Evolutionary conservation across 2,797 vertebrate species (phyloP).

Genomic region (Crenichthys baileyi): DNA sequence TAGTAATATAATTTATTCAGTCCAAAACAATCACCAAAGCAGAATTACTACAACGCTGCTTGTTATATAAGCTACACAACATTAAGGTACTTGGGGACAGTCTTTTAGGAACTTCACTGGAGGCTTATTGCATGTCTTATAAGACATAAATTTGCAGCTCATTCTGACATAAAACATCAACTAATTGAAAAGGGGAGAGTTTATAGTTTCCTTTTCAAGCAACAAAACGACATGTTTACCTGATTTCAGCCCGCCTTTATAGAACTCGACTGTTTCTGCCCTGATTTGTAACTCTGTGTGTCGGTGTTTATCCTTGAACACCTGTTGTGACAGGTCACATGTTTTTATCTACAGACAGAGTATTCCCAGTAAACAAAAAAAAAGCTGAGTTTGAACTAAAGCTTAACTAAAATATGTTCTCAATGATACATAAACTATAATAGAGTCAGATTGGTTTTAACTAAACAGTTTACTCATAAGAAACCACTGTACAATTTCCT

Average conservation of each 20-base stretch:
- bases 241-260: neutral
- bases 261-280: neutral
- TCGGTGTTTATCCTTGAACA: neutral
- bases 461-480: slow-evolving; percentile 57
- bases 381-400: too few relatives aligned
- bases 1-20: neutral
- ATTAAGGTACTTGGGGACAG: neutral
- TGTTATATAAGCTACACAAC: neutral
- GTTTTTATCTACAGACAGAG: too few relatives aligned
- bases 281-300: neutral
- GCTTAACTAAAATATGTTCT: too few relatives aligned
- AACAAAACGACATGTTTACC: neutral
- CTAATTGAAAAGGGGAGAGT: neutral
- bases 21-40: neutral
- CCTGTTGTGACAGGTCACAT: too few relatives aligned
- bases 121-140: neutral
- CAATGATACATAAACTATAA: too few relatives aligned
- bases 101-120: neutral
- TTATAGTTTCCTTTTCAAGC: neutral
- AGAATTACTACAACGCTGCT: neutral
- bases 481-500: slow-evolving; percentile 40
- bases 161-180: neutral
- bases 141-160: neutral
- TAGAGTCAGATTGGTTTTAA: slow-evolving; percentile 9
- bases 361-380: too few relatives aligned